A percentile compares a stretch with the other conserved stretches of the same genome.
Evolutionary conservation across 1,140 invertebrate species (phyloP).

Genomic region (Euwallacea fornicatus): DNA sequence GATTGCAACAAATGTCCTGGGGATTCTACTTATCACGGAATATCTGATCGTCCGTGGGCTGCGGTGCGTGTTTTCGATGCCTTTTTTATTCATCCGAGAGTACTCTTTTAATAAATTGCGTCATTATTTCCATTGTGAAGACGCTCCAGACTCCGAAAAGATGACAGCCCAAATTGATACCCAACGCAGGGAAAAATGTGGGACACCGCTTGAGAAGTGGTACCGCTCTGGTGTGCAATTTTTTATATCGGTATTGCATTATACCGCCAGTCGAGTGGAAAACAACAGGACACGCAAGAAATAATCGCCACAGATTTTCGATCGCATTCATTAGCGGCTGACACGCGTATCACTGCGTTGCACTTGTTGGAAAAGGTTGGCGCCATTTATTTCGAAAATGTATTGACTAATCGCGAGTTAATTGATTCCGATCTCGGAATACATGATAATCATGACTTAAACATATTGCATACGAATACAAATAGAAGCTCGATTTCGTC

Average conservation of each 20-base stretch:
- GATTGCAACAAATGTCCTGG: slow-evolving; percentile 47
- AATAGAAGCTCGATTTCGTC: no score
- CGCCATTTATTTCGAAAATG: slow-evolving; percentile 5
- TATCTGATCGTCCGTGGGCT: slow-evolving; percentile 53
- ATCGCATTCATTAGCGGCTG: slow-evolving; percentile 65
- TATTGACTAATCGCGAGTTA: neutral
- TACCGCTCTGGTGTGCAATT: no score
- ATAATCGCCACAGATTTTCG: slow-evolving; percentile 56
- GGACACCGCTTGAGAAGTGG: no score
- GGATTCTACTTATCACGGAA: slow-evolving; percentile 50
- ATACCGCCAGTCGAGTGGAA: slow-evolving; percentile 66
- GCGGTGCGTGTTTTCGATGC: slow-evolving; percentile 49
- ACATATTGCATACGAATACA: no score
- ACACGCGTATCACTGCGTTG: slow-evolving; percentile 56
- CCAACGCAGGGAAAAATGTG: no score
- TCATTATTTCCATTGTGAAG: no score
- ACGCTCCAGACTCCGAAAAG: no score
- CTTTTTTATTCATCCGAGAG: slow-evolving; percentile 1
- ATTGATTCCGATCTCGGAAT: neutral
- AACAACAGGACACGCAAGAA: slow-evolving; percentile 61
- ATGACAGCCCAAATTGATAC: no score
- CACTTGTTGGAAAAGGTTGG: slow-evolving; percentile 14
- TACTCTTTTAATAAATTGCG: neutral
- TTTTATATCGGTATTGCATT: slow-evolving; percentile 47
- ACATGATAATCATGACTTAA: neutral